Conservation (phyloP, 2,888 invertebrate species). For the Rhorus exstirpatorius region DNA sequence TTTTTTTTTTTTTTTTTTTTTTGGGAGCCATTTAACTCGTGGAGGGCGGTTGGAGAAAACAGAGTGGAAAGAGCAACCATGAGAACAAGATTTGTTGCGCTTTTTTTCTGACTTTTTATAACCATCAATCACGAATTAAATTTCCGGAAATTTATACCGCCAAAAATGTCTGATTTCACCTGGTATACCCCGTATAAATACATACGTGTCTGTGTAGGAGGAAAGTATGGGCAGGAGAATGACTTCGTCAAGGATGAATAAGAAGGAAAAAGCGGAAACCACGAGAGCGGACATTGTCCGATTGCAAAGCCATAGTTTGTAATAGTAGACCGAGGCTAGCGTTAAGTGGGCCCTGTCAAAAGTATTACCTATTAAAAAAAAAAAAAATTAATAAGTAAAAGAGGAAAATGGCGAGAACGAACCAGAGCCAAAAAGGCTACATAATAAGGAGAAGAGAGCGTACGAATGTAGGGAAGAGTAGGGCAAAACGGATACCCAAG, state of each 20-base stretch:
- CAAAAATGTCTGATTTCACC: no score
- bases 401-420: neutral
- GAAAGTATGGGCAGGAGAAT: constrained; percentile 1
- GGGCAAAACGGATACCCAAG: no score
- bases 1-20: no score
- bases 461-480: no score
- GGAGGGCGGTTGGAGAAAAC: no score
- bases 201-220: constrained; percentile 14
- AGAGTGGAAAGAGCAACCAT: no score
- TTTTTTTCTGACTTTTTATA: no score
- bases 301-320: constrained; percentile 29
- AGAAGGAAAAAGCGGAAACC: neutral
- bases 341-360: constrained; percentile 37
- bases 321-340: neutral
- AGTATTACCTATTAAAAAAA: constrained; percentile 35
- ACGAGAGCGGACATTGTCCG: constrained; percentile 48
- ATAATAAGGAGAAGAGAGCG: neutral
- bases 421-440: constrained; percentile 3
- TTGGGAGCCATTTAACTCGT: no score
- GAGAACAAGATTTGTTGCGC: no score
- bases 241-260: constrained; percentile 12
- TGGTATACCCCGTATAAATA: neutral
- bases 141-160: no score
- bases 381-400: no score
- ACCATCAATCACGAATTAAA: no score